phyloP scores from a whole-genome alignment of 2,113 vertebrate genomes.

The Equus quagga region DNA sequence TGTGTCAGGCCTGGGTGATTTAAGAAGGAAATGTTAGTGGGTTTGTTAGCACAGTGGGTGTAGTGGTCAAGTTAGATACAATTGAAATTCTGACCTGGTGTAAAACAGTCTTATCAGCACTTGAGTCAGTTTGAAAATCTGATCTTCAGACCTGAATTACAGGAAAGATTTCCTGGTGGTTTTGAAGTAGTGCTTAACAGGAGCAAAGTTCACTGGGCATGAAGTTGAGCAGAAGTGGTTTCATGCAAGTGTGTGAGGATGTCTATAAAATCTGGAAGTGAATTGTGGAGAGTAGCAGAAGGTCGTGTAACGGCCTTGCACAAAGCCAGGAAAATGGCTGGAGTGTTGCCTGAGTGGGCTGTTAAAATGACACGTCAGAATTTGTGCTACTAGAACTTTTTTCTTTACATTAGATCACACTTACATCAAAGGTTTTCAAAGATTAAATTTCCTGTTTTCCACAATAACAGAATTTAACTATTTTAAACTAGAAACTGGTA shows the following conservation, averaged over 20 bases:
- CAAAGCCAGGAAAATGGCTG: not conserved
- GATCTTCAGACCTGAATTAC: slow-evolving; percentile 80
- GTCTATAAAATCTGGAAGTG: slow-evolving; percentile 62
- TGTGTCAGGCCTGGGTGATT: not conserved
- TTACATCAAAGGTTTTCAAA: slow-evolving; percentile 7
- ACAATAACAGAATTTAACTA: not conserved
- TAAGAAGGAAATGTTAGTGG: slow-evolving; percentile 55
- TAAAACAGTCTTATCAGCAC: slow-evolving; percentile 82
- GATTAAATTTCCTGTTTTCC: not conserved
- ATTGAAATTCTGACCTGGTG: slow-evolving; percentile 76
- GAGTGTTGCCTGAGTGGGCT: not conserved
- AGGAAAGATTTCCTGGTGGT: slow-evolving; percentile 85
- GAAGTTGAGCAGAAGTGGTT: slow-evolving; percentile 77
- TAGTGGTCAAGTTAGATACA: slow-evolving; percentile 74
- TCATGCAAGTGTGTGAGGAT: slow-evolving; percentile 60
- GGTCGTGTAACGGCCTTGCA: not conserved
- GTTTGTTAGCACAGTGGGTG: slow-evolving; percentile 81
- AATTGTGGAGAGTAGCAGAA: slow-evolving; percentile 51
- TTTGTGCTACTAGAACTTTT: not conserved
- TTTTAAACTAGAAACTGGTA: not conserved
- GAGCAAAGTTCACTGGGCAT: slow-evolving; percentile 78
- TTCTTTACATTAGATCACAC: not conserved
- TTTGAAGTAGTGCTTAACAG: slow-evolving; percentile 84
- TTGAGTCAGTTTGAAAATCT: slow-evolving; percentile 81
- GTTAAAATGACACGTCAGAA: slow-evolving; percentile 15